Conservation (phyloP, 2,113 vertebrate species). For the Ovis aries region DNA sequence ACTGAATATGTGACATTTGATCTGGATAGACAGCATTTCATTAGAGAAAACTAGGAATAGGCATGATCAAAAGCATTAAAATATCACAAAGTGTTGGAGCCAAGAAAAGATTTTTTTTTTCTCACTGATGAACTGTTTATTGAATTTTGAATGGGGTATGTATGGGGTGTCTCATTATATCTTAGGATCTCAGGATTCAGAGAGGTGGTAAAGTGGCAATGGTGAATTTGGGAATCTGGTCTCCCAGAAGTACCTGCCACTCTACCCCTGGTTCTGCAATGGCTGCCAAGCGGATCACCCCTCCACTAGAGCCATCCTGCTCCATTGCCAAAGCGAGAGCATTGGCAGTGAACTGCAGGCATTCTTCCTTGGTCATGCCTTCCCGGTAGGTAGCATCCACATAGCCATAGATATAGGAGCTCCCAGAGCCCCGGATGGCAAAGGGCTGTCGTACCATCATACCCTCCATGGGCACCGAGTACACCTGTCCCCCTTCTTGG, state of each 20-base stretch:
- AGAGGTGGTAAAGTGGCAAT: conserved; percentile 57
- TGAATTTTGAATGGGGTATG: neutral
- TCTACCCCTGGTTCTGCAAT: conserved; percentile 89
- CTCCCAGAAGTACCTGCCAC: conserved; percentile 85
- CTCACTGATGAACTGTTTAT: conserved; percentile 58
- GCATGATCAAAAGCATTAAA: neutral
- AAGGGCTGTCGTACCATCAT: conserved; percentile 92
- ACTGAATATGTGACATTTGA: neutral
- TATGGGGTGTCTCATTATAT: neutral
- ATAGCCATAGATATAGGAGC: conserved; percentile 91
- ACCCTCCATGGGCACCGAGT: conserved; percentile 90
- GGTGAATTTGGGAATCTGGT: conserved; percentile 85
- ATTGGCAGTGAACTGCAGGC: conserved; percentile 85
- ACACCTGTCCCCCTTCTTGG: conserved; percentile 91
- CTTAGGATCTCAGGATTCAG: conserved; percentile 21
- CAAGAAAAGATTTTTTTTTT: neutral
- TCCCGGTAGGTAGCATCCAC: conserved; percentile 89
- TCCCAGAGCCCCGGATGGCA: conserved; percentile 90
- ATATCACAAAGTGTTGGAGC: neutral
- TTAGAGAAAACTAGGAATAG: neutral
- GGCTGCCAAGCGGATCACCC: conserved; percentile 87
- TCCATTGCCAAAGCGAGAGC: conserved; percentile 93
- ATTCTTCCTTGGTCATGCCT: conserved; percentile 87
- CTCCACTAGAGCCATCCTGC: conserved; percentile 91
- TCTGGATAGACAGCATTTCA: neutral